Evolutionary conservation across 2,113 vertebrate species (phyloP).

Genomic region (Balaenoptera acutorostrata): DNA sequence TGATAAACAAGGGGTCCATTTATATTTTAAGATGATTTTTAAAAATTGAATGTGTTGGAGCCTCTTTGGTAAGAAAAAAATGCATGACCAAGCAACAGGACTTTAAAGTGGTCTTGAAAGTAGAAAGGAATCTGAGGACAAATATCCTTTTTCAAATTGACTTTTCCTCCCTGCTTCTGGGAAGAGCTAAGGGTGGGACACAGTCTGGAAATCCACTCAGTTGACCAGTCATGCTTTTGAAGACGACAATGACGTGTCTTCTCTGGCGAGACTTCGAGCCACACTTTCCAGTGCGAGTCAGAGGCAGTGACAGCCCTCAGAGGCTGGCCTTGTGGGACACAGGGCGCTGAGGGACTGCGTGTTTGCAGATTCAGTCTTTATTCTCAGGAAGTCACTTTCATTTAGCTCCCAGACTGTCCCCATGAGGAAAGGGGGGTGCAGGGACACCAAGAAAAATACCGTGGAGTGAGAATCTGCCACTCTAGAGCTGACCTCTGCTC

Average conservation of each 20-base stretch:
- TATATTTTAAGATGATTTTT: slow-evolving; percentile 39
- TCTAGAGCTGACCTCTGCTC: neutral
- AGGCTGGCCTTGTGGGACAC: neutral
- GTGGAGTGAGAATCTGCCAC: neutral
- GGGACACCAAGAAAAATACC: neutral
- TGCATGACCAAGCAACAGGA: slow-evolving; percentile 55
- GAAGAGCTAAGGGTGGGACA: slow-evolving; percentile 56
- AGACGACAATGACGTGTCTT: slow-evolving; percentile 50
- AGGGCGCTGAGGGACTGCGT: neutral
- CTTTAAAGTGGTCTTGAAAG: slow-evolving; percentile 62
- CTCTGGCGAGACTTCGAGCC: slow-evolving; percentile 17
- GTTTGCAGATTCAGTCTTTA: neutral
- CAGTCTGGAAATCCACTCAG: slow-evolving; percentile 56
- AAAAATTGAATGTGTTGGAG: slow-evolving; percentile 30
- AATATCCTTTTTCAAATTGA: slow-evolving; percentile 65
- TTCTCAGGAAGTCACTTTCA: neutral
- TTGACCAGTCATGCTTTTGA: slow-evolving; percentile 49
- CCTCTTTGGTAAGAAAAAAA: slow-evolving; percentile 54
- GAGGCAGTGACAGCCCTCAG: neutral
- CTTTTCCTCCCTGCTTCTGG: slow-evolving; percentile 63
- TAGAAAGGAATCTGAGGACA: slow-evolving; percentile 59
- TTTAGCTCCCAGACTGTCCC: neutral
- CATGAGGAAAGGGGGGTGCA: neutral
- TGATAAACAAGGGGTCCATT: slow-evolving; percentile 52
- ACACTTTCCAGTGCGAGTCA: slow-evolving; percentile 51